Base-by-base conservation (phyloP, 2,113 vertebrate species). In the Rana temporaria region DNA sequence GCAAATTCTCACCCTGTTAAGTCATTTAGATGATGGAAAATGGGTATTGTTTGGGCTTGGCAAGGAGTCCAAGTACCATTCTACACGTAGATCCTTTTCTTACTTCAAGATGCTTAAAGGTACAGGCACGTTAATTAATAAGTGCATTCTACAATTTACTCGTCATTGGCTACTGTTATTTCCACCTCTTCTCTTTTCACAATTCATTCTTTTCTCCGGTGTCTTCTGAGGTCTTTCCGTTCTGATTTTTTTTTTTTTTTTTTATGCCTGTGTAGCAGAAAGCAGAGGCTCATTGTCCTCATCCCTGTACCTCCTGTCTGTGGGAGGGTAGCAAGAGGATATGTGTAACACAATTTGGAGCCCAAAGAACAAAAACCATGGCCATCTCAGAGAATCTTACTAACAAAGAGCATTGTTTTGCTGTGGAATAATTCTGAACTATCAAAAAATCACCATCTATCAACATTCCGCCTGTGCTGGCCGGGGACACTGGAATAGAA, bases 1-100 rank as follows among this genome's bases (percentile, higher is more conserved):
- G 81, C 85, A 90, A 90, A 93, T 93, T 93, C 92, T 89, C 92
- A 85, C 86, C 85, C 82, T 84, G 89, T 93, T 92, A 92, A 91
- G 90, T 93, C 91, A 93, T 92, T 85, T 86, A 63, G 72, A 86
- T 85, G 84, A 86, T 81, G 88, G 91, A 93, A 90, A 91, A 91
- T 85, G 81, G 86, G 88, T 81, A 93, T 93, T 93, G 92, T 93
- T 78, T 84, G 82, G 42, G 30, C 67, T 85, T 84, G 86, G 86
- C 81, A 84, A 76, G 22, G 78, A 84, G 80, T 85, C 84, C 81
- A 85, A 85, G 81, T 73, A 79, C 87, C 81, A 83, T 83, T 83
- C 71, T 63, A 60, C 72, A 42, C 68, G 72, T 65, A 76, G 81
- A 83, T 63, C 72, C 76, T 83, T 80, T 76, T 60, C 30, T 55